Base-by-base conservation (phyloP, 2,888 invertebrate genomes). In the Habrosyne pyritoides region DNA sequence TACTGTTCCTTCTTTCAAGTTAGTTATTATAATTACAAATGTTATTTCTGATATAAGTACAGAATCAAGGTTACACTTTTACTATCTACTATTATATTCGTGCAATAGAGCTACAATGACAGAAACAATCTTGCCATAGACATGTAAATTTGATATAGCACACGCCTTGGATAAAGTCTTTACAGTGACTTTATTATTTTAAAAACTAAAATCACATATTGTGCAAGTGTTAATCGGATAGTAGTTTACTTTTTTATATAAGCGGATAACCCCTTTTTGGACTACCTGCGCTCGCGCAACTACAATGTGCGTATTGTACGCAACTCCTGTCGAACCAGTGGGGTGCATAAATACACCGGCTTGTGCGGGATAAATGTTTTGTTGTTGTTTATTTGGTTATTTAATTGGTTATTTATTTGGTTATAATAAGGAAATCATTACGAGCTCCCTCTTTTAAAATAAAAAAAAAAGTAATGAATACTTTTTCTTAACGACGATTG, bases 141-240 rank as follows among this genome's bases (percentile, higher is more conserved):
- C 2, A n/a, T n/a, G 54, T 52, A 63, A 66, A 63, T 59, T 55
- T 60, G 77, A 77, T 48, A 72, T 56, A 71, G 63, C 82, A 82
- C 83, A 81, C 79, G 76, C 71, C 55, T 57, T 57, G 73, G 79
- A 80, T 81, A 71, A 81, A 77, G 72, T 77, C 74, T 79, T 82
- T 83, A 76, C 78, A 69, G 63, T 81, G 81, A 79, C 73, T 76
- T 81, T 77, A 76, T 74, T 74, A 76, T 79, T 79, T 77, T 72
- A 80, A 84, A 79, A 80, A 79, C 79, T 67, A 77, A 81, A 84
- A 70, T 75, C 79, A 66, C 79, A 74, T 84, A 83, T 83, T 84
- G 73, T 80, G 75, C 73, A 72, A 84, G 91, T 89, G 91, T 88
- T 91, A 91, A 92, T 91, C 92, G 91, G 91, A 89, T 91, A 84